These are phyloP conservation scores for Amphipoea oculea DNA, from an alignment of 2,888 invertebrate genomes.

Conservation along the genomic window DNA sequence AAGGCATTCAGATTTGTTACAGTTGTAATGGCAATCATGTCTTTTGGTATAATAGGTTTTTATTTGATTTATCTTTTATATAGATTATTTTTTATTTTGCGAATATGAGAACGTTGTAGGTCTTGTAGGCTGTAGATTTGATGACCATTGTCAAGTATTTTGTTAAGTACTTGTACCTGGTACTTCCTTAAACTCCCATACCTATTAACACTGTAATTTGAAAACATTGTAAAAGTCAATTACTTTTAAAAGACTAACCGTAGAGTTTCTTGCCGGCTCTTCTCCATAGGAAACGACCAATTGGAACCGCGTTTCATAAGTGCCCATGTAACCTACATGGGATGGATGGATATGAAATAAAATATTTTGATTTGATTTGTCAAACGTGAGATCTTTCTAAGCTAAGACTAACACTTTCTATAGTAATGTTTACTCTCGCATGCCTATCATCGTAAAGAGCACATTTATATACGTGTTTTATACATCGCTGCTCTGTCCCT, in stretches of 20 bases:
- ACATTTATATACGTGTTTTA: slow-evolving; percentile 6
- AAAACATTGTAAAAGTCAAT: background rate
- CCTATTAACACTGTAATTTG: background rate
- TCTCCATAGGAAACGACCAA: too few relatives aligned
- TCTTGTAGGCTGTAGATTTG: background rate
- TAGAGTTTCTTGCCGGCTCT: background rate
- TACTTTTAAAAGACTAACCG: background rate
- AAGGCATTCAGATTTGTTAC: background rate
- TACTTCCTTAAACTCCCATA: background rate
- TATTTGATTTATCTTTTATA: background rate
- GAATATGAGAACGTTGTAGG: background rate
- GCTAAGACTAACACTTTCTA: background rate
- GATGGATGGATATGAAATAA: background rate
- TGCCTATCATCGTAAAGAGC: background rate
- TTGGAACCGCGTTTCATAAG: background rate
- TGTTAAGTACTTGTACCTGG: background rate
- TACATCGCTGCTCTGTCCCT: slow-evolving; percentile 18
- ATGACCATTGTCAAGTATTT: background rate
- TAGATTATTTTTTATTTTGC: background rate
- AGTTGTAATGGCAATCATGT: background rate
- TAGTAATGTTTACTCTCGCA: too few relatives aligned
- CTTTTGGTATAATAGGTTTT: background rate
- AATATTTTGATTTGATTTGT: background rate
- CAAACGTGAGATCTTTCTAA: background rate
- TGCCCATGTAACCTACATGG: background rate